Evolutionary conservation across 2,113 vertebrate species (phyloP), one percentile per base, ranked within the genome.

Genomic region (Octodon degus): DNA sequence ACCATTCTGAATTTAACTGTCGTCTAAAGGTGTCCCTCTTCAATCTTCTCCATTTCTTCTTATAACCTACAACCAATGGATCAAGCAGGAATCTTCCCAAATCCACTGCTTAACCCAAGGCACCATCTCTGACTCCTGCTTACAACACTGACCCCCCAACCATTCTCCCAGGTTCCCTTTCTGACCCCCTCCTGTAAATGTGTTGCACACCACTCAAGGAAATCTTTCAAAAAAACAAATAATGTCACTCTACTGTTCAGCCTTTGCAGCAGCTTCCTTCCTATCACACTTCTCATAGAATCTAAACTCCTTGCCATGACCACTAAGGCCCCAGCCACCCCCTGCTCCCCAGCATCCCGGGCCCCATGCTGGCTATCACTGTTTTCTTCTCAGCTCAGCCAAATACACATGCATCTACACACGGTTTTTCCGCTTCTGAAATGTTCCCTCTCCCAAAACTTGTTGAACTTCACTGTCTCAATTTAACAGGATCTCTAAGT

Each of bases 171-270:
- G 30, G 55, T 90, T 93, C 32, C 2, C 63, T 60, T 81, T 90
- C 70, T 8, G 30, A 58, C 19, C 25, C 32, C 16, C 34, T 60
- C 7, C 4, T 53, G 37, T 47, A 32, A 76, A 58, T 14, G 37
- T 84, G 87, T 70, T 16, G 30, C 34, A 86, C 1, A 60, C 62
- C 11, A 95, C 20, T 24, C 62, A 92, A 83, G 47, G 53, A n/a
- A 62, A 90, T 83, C 81, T 19, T 87, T 90, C 40, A 19, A 85
- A 90, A 97, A 84, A 27, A 80, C 22, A 77, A 74, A 62, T 55
- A 30, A 90, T 17, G 27, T 62, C 34, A 63, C 25, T 83, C 2
- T 19, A n/a, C 27, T 30, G 19, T 11, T 65, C 60, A 89, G 83
- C 62, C 3, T 22, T 91, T 62, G 16, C 9, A 88, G 30, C 27